Percentiles rank a stretch among this genome's conserved stretches.
Evolutionary conservation across 23 tunicate species (phyloP).

Genomic region (Aplidium turbinatum): DNA sequence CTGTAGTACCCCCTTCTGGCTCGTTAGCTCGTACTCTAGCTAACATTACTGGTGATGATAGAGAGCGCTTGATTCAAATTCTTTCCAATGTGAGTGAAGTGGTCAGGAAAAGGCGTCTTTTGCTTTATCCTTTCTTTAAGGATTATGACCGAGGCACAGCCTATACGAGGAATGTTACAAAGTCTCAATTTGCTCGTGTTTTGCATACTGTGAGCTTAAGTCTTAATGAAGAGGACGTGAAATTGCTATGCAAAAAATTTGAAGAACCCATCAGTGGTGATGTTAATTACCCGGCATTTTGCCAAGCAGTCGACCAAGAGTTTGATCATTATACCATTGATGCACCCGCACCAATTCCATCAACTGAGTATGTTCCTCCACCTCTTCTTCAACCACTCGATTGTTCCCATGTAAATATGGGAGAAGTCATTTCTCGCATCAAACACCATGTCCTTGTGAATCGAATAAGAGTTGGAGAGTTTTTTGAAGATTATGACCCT

Average conservation of each 20-base stretch:
- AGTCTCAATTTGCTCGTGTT: constrained; percentile 79
- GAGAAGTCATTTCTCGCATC: constrained; percentile 53
- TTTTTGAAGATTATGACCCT: constrained; percentile 80
- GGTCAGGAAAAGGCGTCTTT: constrained; percentile 64
- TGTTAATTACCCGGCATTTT: constrained; percentile 92
- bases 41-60: constrained; percentile 44
- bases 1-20: constrained; percentile 80
- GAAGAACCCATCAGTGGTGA: constrained; percentile 87
- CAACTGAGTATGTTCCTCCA: constrained; percentile 59
- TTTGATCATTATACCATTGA: constrained; percentile 86
- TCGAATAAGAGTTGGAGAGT: constrained; percentile 68
- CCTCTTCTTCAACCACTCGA: constrained; percentile 34
- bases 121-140: constrained; percentile 81
- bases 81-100: constrained; percentile 56
- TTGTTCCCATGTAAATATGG: constrained; percentile 69
- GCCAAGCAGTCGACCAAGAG: constrained; percentile 87
- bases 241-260: constrained; percentile 68
- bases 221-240: constrained; percentile 50
- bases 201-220: constrained; percentile 60
- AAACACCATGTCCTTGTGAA: constrained; percentile 72
- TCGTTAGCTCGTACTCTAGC: constrained; percentile 65
- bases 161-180: constrained; percentile 84
- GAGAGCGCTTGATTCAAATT: constrained; percentile 36
- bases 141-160: constrained; percentile 92
- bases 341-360: constrained; percentile 60